Evolutionary conservation across 2,888 invertebrate species (phyloP).

Genomic region (Mythimna vitellina): DNA sequence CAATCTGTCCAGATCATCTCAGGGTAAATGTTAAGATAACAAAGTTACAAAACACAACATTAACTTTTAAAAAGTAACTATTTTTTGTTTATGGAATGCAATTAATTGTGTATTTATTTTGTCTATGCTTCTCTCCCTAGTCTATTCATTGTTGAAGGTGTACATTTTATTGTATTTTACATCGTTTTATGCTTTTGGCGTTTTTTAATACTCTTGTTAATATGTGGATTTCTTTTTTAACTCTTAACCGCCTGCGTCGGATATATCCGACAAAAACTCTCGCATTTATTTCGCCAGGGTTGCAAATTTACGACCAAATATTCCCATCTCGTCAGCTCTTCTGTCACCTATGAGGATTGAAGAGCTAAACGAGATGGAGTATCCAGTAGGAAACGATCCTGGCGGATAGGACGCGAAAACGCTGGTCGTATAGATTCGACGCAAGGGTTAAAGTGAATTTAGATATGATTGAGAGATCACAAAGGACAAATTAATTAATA

Average conservation of each 20-base stretch:
- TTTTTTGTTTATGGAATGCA: slow-evolving; percentile 48
- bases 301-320: too few relatives aligned
- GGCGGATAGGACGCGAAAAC: too few relatives aligned
- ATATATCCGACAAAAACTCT: too few relatives aligned
- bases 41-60: slow-evolving; percentile 45
- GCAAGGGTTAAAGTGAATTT: slow-evolving; percentile 7
- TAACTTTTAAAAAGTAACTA: slow-evolving; percentile 18
- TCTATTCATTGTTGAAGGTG: slow-evolving; percentile 58
- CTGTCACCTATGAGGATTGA: too few relatives aligned
- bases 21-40: slow-evolving; percentile 32
- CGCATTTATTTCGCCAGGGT: too few relatives aligned
- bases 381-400: too few relatives aligned
- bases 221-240: slow-evolving; percentile 38
- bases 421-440: too few relatives aligned
- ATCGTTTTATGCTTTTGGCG: slow-evolving; percentile 54
- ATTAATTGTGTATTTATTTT: slow-evolving; percentile 60
- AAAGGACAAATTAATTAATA: too few relatives aligned
- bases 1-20: slow-evolving; percentile 31
- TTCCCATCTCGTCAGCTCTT: too few relatives aligned
- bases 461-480: slow-evolving; percentile 9
- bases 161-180: slow-evolving; percentile 63
- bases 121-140: slow-evolving; percentile 57
- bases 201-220: slow-evolving; percentile 50
- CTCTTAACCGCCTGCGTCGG: too few relatives aligned
- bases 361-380: too few relatives aligned